These are phyloP conservation scores for Engystomops pustulosus DNA, from an alignment of 2,113 vertebrate species.

Conservation along the genomic window DNA sequence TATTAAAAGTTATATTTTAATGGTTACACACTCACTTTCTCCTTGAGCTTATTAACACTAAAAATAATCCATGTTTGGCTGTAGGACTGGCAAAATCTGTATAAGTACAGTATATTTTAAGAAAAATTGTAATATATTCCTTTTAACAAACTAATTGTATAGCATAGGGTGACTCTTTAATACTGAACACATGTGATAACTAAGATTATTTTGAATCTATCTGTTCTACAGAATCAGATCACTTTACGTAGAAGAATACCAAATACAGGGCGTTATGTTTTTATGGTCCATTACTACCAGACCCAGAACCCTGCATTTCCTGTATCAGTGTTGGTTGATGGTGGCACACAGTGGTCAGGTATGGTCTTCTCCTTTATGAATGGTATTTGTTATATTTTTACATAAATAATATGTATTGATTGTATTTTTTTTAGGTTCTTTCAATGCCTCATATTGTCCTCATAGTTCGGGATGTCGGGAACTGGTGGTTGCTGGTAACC, in stretches of 20 bases:
- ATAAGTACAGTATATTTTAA: too few relatives aligned
- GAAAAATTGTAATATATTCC: too few relatives aligned
- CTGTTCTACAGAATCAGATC: slow-evolving; percentile 78
- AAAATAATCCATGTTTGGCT: too few relatives aligned
- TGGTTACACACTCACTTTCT: too few relatives aligned
- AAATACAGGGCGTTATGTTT: slow-evolving; percentile 73
- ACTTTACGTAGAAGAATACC: slow-evolving; percentile 76
- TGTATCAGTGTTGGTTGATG: slow-evolving; percentile 76
- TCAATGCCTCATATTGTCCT: slow-evolving; percentile 88
- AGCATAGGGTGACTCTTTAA: too few relatives aligned
- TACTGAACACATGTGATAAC: neutral
- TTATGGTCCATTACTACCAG: slow-evolving; percentile 87
- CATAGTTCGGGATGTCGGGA: slow-evolving; percentile 83
- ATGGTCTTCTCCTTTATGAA: slow-evolving; percentile 55
- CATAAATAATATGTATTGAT: neutral
- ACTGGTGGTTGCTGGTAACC: slow-evolving; percentile 76
- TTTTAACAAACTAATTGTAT: too few relatives aligned
- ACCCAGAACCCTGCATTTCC: slow-evolving; percentile 75
- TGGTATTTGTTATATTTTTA: neutral
- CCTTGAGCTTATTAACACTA: too few relatives aligned
- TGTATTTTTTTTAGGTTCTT: slow-evolving; percentile 71
- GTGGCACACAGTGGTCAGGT: slow-evolving; percentile 79
- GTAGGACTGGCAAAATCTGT: too few relatives aligned
- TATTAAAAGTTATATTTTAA: too few relatives aligned
- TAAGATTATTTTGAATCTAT: slow-evolving; percentile 37